Evolutionary conservation across 2,888 invertebrate species (phyloP).

Genomic region (Stictocephala bisonia): DNA sequence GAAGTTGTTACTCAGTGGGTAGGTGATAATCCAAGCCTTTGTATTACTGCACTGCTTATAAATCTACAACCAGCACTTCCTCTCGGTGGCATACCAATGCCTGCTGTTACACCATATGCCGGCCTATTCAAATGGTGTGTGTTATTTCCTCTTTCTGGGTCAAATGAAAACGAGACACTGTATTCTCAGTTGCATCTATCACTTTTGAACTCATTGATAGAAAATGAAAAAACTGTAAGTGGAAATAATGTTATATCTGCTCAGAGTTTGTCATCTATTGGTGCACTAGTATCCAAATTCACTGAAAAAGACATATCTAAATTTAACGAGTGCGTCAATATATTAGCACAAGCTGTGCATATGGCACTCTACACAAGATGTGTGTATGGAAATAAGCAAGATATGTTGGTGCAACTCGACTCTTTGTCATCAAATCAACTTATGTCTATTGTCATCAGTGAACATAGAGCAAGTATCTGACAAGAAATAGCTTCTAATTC

Average conservation of each 20-base stretch:
- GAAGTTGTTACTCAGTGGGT: constrained; percentile 80
- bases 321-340: constrained; percentile 72
- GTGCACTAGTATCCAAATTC: constrained; percentile 63
- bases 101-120: constrained; percentile 82
- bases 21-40: constrained; percentile 72
- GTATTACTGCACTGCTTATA: constrained; percentile 72
- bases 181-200: constrained; percentile 78
- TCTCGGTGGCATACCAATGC: constrained; percentile 85
- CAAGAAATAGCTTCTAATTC: constrained; percentile 42
- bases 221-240: constrained; percentile 66
- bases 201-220: constrained; percentile 73
- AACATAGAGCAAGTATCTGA: constrained; percentile 37
- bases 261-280: constrained; percentile 70
- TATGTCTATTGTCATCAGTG: constrained; percentile 33
- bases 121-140: constrained; percentile 83
- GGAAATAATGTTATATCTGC: constrained; percentile 74
- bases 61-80: constrained; percentile 75
- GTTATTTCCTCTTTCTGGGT: constrained; percentile 72
- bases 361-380: constrained; percentile 82
- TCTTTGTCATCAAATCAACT: constrained; percentile 33
- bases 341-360: constrained; percentile 86
- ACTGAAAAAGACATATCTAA: neutral
- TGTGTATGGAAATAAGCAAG: constrained; percentile 79
- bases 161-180: constrained; percentile 61
- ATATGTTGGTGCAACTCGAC: constrained; percentile 30